These are phyloP conservation scores for Mobula hypostoma DNA, from an alignment of 2,113 vertebrate genomes.

Conservation along the genomic window DNA sequence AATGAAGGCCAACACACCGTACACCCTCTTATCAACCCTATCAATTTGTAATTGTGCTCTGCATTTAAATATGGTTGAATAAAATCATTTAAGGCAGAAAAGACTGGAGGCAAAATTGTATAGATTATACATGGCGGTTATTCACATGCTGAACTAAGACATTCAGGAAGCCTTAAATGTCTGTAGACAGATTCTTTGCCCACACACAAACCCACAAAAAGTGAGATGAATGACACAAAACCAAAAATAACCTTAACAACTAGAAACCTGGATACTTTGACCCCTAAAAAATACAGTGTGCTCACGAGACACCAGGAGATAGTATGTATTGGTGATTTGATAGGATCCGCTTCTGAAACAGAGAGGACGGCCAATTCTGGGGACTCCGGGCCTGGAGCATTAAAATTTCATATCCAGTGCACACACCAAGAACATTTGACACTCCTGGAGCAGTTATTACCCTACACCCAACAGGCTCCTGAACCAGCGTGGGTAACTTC, in stretches of 20 bases:
- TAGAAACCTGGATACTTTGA: neutral
- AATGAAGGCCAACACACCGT: too few relatives aligned
- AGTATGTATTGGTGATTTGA: neutral
- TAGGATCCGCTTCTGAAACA: neutral
- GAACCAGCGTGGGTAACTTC: too few relatives aligned
- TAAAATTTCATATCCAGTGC: neutral
- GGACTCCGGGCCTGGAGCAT: neutral
- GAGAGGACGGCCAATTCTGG: neutral
- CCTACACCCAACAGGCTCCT: too few relatives aligned
- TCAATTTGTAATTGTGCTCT: neutral
- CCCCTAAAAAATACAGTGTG: neutral
- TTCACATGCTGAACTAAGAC: neutral
- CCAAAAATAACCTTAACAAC: neutral
- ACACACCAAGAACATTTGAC: neutral
- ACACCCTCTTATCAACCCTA: too few relatives aligned
- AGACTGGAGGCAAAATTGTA: neutral
- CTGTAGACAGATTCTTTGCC: neutral
- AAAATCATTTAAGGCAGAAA: neutral
- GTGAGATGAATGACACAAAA: neutral
- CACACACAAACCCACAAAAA: neutral
- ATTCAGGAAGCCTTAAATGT: constrained; percentile 16
- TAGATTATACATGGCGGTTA: neutral
- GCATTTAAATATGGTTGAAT: neutral
- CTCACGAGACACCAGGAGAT: neutral
- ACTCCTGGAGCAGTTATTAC: too few relatives aligned